phyloP scores from a whole-genome alignment of 1,140 invertebrate genomes.

The Coelopa frigida region DNA sequence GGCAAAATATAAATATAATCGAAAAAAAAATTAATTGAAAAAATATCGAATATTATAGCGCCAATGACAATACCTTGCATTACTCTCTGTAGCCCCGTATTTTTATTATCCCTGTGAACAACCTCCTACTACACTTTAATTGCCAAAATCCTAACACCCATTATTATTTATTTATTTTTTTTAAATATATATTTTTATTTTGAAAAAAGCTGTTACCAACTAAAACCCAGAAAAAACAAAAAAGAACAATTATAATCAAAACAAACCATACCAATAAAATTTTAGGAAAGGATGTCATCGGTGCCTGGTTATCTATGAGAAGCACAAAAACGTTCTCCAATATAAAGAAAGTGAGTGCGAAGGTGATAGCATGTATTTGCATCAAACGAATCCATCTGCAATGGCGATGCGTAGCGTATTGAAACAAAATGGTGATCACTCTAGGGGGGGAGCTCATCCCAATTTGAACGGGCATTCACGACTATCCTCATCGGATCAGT shows the following conservation, averaged over 20 bases:
- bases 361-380: slow-evolving; percentile 47
- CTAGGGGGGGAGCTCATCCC: slow-evolving; percentile 47
- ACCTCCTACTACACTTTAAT: no score
- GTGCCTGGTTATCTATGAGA: slow-evolving; percentile 87
- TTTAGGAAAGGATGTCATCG: slow-evolving; percentile 61
- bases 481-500: slow-evolving; percentile 47
- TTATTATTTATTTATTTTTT: not conserved
- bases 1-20: slow-evolving; percentile 5
- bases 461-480: slow-evolving; percentile 46
- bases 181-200: slow-evolving; percentile 16
- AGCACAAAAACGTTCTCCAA: slow-evolving; percentile 84
- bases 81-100: slow-evolving; percentile 1
- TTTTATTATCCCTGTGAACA: no score
- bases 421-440: slow-evolving; percentile 40
- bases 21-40: not conserved
- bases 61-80: not conserved
- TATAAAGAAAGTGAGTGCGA: slow-evolving; percentile 93
- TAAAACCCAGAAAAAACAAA: slow-evolving; percentile 10
- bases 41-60: not conserved
- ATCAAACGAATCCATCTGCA: slow-evolving; percentile 46
- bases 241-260: slow-evolving; percentile 15
- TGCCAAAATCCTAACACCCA: no score
- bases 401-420: slow-evolving; percentile 46
- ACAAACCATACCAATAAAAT: slow-evolving; percentile 13
- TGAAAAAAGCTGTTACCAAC: slow-evolving; percentile 29